phyloP scores from a whole-genome alignment of 1,140 invertebrate genomes.

The Cherax destructor region DNA sequence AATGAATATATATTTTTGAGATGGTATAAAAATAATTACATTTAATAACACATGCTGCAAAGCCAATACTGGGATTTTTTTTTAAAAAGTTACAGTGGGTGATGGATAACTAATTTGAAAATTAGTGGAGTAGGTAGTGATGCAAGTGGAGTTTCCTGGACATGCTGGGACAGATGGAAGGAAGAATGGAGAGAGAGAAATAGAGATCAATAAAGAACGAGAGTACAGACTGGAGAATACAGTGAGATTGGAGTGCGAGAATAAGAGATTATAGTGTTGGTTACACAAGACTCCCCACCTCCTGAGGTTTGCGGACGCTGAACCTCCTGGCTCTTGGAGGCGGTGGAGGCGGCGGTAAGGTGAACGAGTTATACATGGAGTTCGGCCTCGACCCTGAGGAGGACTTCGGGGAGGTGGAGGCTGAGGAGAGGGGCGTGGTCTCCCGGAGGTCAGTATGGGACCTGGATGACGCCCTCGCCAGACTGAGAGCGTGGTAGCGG shows the following conservation, averaged over 20 bases:
- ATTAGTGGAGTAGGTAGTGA: no score
- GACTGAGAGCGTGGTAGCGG: conserved; percentile 66
- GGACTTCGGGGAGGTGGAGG: conserved; percentile 28
- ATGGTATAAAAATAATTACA: no score
- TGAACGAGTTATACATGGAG: conserved; percentile 61
- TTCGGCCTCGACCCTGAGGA: conserved; percentile 42
- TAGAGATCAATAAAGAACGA: no score
- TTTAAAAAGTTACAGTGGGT: no score
- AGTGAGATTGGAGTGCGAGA: background rate
- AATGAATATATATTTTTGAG: no score
- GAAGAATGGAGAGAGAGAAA: no score
- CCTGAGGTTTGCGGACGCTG: conserved; percentile 64
- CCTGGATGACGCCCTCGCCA: conserved; percentile 65
- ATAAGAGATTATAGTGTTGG: background rate
- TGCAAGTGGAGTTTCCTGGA: background rate
- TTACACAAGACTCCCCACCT: conserved; percentile 37
- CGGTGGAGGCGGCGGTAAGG: conserved; percentile 59
- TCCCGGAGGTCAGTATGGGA: conserved; percentile 69
- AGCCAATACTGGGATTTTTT: no score
- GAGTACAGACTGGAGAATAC: no score
- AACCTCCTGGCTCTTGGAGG: conserved; percentile 44
- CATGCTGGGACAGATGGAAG: background rate
- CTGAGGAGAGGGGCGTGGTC: conserved; percentile 29
- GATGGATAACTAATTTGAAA: no score
- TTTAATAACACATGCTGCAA: no score